Evolutionary conservation across 2,888 invertebrate species (phyloP).

Genomic region (Sinopyrophorus schimmeli): DNA sequence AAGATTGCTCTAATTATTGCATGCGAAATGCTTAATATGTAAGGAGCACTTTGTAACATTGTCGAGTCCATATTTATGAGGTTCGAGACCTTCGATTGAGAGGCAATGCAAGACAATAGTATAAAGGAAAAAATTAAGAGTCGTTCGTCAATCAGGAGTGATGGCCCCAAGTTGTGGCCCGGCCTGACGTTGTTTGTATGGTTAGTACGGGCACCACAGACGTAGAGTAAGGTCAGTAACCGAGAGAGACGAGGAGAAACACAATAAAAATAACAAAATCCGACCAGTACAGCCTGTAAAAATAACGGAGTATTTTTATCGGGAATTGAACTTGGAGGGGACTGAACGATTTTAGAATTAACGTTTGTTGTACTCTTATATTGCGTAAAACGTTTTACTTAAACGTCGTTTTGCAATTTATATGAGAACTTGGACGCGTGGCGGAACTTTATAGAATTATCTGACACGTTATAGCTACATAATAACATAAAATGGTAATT

Average conservation of each 20-base stretch:
- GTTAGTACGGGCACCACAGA: constrained; percentile 42
- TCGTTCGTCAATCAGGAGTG: constrained; percentile 39
- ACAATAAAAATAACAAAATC: constrained; percentile 56
- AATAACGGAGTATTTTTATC: constrained; percentile 57
- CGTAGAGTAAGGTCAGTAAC: constrained; percentile 47
- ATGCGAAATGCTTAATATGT: no score
- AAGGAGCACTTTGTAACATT: no score
- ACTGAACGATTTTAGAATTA: constrained; percentile 20
- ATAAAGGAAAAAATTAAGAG: constrained; percentile 30
- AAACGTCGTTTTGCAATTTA: constrained; percentile 26
- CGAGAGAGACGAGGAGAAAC: constrained; percentile 49
- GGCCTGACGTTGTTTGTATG: constrained; percentile 37
- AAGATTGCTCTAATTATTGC: no score
- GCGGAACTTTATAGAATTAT: constrained; percentile 36
- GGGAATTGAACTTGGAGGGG: constrained; percentile 44
- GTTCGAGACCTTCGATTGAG: background rate
- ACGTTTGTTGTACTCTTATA: constrained; percentile 3
- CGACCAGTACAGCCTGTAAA: constrained; percentile 52
- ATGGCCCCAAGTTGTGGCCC: constrained; percentile 29
- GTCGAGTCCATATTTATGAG: no score
- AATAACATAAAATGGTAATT: constrained; percentile 41
- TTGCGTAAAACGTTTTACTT: constrained; percentile 7
- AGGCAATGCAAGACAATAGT: constrained; percentile 23
- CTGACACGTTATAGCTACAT: constrained; percentile 38
- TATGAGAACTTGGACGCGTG: constrained; percentile 32